These are phyloP conservation scores for Pseudomyrmex concolor DNA, from an alignment of 1,140 invertebrate genomes.

Conservation along the genomic window DNA sequence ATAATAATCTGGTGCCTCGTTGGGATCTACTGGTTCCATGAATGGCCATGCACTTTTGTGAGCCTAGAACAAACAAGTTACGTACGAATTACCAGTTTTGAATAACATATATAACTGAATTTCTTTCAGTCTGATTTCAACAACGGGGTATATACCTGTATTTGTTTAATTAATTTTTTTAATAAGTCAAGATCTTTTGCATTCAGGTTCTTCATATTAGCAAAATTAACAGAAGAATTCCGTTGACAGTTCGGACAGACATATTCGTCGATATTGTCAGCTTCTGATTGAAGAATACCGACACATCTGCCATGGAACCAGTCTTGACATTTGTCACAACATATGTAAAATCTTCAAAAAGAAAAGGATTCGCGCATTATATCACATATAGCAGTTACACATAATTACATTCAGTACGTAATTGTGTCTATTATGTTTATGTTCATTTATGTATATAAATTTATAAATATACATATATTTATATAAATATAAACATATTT, in stretches of 20 bases:
- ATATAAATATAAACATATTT: too few species aligned
- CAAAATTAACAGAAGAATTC: conserved; percentile 94
- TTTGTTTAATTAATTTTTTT: conserved; percentile 94
- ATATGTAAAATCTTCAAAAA: conserved; percentile 94
- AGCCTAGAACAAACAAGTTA: conserved; percentile 85
- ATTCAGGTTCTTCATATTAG: conserved; percentile 95
- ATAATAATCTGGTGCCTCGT: conserved; percentile 98
- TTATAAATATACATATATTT: too few species aligned
- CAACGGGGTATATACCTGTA: conserved; percentile 88
- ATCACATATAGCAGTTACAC: neutral
- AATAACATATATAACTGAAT: too few species aligned
- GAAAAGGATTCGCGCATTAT: conserved; percentile 3
- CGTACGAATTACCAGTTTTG: neutral
- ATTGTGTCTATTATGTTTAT: neutral
- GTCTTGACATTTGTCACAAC: conserved; percentile 98
- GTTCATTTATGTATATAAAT: too few species aligned
- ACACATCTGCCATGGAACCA: conserved; percentile 99
- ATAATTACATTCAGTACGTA: conserved; percentile 34
- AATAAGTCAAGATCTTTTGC: conserved; percentile 93
- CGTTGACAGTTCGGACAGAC: conserved; percentile 97
- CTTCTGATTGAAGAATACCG: conserved; percentile 96
- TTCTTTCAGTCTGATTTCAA: neutral
- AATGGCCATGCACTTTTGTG: conserved; percentile 99
- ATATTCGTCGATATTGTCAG: conserved; percentile 97
- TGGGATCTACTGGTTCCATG: conserved; percentile 97